These are phyloP conservation scores for Mixornis gularis DNA, from an alignment of 2,113 vertebrate species.

Conservation along the genomic window DNA sequence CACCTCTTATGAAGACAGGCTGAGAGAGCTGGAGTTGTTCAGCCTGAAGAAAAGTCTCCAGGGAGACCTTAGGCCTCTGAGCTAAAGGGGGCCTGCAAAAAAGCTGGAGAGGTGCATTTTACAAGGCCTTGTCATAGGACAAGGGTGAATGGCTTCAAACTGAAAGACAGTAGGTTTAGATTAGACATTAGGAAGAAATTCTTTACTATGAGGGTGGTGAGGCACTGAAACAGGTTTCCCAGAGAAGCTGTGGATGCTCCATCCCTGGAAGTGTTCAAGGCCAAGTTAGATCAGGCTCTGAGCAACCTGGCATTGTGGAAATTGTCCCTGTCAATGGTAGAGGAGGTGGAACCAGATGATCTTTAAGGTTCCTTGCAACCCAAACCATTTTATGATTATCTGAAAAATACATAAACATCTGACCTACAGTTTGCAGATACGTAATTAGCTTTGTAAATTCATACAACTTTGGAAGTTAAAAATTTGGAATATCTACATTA, in stretches of 20 bases:
- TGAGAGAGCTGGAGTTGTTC: not conserved
- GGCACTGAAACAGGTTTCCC: not conserved
- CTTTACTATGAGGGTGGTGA: not conserved
- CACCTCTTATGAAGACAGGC: not conserved
- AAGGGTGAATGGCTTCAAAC: not conserved
- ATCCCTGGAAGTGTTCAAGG: not conserved
- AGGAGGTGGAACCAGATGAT: not conserved
- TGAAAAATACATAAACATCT: not conserved
- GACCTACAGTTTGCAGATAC: not conserved
- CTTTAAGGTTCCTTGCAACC: not conserved
- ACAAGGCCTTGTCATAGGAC: no score
- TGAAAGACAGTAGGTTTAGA: not conserved
- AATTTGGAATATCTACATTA: not conserved
- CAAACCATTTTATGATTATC: not conserved
- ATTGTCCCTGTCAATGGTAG: not conserved
- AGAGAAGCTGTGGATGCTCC: not conserved
- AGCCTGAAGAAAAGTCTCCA: not conserved
- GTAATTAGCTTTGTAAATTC: not conserved
- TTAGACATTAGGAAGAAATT: not conserved
- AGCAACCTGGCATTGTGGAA: not conserved
- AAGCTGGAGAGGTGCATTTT: not conserved
- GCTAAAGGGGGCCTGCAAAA: not conserved
- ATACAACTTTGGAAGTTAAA: not conserved
- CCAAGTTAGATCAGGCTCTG: not conserved
- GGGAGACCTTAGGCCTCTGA: not conserved